Evolutionary conservation across 2,888 invertebrate genomes (phyloP), one percentile per base, ranked within the genome.

Genomic region (Andrena dorsata): DNA sequence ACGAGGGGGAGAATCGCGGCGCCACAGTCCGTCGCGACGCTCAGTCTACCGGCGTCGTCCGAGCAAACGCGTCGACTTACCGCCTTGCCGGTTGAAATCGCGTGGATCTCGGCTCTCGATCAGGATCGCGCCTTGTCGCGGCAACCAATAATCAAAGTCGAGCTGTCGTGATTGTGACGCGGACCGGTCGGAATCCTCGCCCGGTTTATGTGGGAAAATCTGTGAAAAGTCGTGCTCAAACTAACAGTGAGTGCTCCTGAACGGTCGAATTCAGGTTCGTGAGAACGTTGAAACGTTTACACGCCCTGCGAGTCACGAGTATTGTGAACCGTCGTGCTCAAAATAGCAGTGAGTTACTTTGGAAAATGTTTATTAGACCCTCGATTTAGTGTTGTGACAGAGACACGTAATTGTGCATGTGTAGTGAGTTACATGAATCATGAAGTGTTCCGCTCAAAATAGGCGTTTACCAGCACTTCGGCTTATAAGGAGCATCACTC

Each of bases 1-100:
- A 60, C 64, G 79, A 78, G 86, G 83, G 86, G 83, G 86, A 86
- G 88, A 88, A 83, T 71, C 72, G 75, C 90, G 91, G 91, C 92
- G 92, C 91, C 92, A 90, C 87, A 80, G 88, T 72, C 86, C 90
- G 91, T 92, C 92, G 91, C 92, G 92, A 92, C 92, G 92, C 90
- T 92, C 92, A 93, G 92, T 93, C 92, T 93, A 90, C 90, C 91
- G 92, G 91, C 92, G 90, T 91, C 92, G 90, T 89, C 90, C 92
- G 91, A 89, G 82, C 91, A 88, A 81, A 81, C 83, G 80, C 73
- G 74, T 72, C 61, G 64, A 78, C 35, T 63, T 26, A 68, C 47
- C 53, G 63, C 72, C n/a, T 64, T 65, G 65, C 77, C 78, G 56
- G 64, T 66, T 28, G 60, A 69, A 72, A 70, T 72, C 80, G 73